phyloP scores from a whole-genome alignment of 2,113 vertebrate species.

The Takifugu bimaculatus region DNA sequence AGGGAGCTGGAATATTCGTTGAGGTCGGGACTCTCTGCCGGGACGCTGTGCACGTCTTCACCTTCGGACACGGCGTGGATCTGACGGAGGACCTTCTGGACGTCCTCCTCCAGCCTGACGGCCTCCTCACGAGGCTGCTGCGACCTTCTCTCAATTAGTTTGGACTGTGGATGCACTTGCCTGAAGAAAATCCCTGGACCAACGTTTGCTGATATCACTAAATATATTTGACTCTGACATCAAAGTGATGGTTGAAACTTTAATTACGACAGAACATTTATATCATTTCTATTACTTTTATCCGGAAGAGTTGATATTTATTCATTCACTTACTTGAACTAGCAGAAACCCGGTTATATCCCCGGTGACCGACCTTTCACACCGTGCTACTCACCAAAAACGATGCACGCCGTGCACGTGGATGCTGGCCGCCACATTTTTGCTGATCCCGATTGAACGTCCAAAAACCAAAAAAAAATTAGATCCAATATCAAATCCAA shows the following conservation, averaged over 20 bases:
- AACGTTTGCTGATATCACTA: not conserved
- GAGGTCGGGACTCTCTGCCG: slow-evolving; percentile 15
- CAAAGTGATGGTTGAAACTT: too few species aligned
- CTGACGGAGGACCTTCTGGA: slow-evolving; percentile 50
- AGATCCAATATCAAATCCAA: not conserved
- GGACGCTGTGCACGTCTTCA: slow-evolving; percentile 1
- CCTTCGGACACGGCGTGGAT: slow-evolving; percentile 49
- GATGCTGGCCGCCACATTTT: slow-evolving; percentile 48
- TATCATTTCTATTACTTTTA: too few species aligned
- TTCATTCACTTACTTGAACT: too few species aligned
- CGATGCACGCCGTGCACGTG: slow-evolving; percentile 26
- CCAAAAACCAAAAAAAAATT: too few species aligned
- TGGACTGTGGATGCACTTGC: slow-evolving; percentile 26
- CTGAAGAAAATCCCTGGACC: slow-evolving; percentile 46
- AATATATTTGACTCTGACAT: not conserved
- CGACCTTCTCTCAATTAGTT: slow-evolving; percentile 19
- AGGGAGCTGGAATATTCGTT: slow-evolving; percentile 45
- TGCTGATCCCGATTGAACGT: too few species aligned
- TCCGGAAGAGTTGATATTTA: too few species aligned
- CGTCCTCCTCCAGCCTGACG: slow-evolving; percentile 41
- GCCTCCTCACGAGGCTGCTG: not conserved
- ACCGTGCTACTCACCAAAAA: slow-evolving; percentile 62
- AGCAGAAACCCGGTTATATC: too few species aligned
- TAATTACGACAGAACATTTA: too few species aligned
- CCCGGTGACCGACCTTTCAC: too few species aligned